phyloP scores from a whole-genome alignment of 1,140 invertebrate species.

The Oscheius sp. region DNA sequence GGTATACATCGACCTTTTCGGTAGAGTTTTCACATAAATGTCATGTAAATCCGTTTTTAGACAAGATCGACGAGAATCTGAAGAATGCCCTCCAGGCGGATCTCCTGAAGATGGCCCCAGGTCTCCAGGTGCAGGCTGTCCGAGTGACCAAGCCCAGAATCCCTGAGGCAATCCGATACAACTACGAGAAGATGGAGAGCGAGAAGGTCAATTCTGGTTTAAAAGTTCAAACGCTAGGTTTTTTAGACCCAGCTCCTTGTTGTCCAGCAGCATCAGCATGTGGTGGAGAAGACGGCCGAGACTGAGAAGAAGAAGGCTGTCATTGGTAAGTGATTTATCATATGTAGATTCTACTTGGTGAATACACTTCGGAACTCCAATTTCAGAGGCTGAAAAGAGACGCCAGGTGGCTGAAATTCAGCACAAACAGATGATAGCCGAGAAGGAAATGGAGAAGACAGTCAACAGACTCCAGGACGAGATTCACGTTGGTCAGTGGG shows the following conservation, averaged over 20 bases:
- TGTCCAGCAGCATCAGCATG: conserved; percentile 80
- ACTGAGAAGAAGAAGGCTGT: conserved; percentile 83
- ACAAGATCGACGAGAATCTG: conserved; percentile 88
- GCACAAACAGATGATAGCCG: conserved; percentile 83
- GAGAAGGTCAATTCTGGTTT: too few species aligned
- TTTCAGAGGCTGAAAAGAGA: conserved; percentile 75
- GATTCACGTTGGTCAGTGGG: conserved; percentile 82
- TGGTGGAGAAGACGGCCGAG: conserved; percentile 88
- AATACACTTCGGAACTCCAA: not conserved
- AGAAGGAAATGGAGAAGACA: conserved; percentile 81
- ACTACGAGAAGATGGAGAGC: conserved; percentile 86
- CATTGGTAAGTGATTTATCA: conserved; percentile 65
- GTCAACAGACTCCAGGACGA: conserved; percentile 78
- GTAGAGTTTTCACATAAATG: conserved; percentile 52
- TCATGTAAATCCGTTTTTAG: conserved; percentile 60
- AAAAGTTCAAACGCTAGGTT: too few species aligned
- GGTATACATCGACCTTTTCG: conserved; percentile 81
- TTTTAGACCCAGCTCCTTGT: conserved; percentile 83
- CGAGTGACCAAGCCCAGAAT: conserved; percentile 89
- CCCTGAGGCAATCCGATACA: conserved; percentile 81
- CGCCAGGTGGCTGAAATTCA: conserved; percentile 83
- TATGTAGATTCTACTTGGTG: not conserved
- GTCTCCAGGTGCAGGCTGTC: conserved; percentile 78
- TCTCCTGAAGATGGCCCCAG: conserved; percentile 78
- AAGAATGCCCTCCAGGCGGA: conserved; percentile 79